Percentiles rank a stretch among this genome's conserved stretches.
phyloP scores from a whole-genome alignment of 2,888 invertebrate genomes.

The Furcula furcula region DNA sequence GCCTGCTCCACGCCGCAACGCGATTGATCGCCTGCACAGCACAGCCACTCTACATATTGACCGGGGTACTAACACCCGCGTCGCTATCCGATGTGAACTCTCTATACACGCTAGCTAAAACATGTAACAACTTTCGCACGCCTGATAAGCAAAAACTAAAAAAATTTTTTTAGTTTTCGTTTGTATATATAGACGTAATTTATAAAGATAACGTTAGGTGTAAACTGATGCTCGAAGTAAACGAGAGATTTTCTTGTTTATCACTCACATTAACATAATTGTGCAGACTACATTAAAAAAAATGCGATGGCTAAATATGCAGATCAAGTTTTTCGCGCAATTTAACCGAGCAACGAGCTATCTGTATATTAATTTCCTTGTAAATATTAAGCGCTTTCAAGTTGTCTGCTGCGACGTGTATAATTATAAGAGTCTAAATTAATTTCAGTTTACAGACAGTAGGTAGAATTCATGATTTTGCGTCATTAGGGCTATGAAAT shows the following conservation, averaged over 20 bases:
- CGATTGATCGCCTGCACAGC: slow-evolving; percentile 77
- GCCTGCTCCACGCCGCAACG: slow-evolving; percentile 50
- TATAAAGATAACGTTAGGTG: too few species aligned
- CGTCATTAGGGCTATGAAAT: too few species aligned
- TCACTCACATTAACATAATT: too few species aligned
- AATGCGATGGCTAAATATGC: slow-evolving; percentile 65
- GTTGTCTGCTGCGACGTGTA: too few species aligned
- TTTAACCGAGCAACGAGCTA: slow-evolving; percentile 63
- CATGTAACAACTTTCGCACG: slow-evolving; percentile 32
- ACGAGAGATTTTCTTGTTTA: too few species aligned
- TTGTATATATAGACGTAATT: too few species aligned
- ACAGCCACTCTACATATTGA: slow-evolving; percentile 80
- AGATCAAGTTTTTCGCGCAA: slow-evolving; percentile 62
- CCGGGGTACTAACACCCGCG: slow-evolving; percentile 74
- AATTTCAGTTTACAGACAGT: too few species aligned
- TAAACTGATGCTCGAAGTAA: too few species aligned
- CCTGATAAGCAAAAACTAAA: slow-evolving; percentile 12
- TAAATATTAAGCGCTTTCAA: neutral
- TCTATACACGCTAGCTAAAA: slow-evolving; percentile 57
- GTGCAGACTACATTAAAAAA: slow-evolving; percentile 23
- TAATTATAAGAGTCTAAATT: too few species aligned
- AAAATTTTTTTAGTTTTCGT: slow-evolving; percentile 2
- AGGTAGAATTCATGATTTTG: too few species aligned
- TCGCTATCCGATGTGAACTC: slow-evolving; percentile 65
- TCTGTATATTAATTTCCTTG: slow-evolving; percentile 62